phyloP scores from a whole-genome alignment of 2,113 vertebrate species.

The Pantherophis guttatus region DNA sequence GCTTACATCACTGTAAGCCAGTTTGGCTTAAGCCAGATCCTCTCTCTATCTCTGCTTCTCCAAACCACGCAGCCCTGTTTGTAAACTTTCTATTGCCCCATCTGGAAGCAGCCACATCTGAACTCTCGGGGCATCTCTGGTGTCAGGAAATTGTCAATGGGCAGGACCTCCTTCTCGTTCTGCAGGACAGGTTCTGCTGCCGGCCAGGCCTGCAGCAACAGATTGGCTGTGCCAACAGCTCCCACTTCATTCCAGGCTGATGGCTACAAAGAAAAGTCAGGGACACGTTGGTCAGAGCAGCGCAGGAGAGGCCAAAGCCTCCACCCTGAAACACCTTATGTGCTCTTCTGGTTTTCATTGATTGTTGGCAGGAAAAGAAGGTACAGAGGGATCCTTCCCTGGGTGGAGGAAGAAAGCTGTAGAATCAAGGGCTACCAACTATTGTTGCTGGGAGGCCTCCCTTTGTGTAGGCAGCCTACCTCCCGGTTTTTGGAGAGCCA shows the following conservation, averaged over 20 bases:
- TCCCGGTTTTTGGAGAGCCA: neutral
- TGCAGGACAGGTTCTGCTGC: slow-evolving; percentile 37
- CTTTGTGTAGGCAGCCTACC: neutral
- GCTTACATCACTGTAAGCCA: neutral
- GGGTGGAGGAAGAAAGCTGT: neutral
- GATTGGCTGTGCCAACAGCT: neutral
- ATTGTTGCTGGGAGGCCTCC: neutral
- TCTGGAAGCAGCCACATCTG: neutral
- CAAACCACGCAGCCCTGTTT: neutral
- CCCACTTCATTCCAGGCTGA: neutral
- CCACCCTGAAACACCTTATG: neutral
- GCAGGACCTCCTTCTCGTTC: accelerated
- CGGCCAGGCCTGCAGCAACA: neutral
- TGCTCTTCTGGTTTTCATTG: neutral
- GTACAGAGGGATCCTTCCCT: neutral
- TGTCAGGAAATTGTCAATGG: neutral
- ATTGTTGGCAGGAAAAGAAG: neutral
- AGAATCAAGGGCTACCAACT: neutral
- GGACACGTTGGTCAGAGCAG: neutral
- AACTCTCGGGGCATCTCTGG: neutral
- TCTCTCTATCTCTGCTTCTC: neutral
- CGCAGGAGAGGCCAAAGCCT: neutral
- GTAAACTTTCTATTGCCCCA: neutral
- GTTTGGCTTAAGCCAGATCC: neutral
- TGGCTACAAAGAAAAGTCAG: neutral